Evolutionary conservation across 1,140 invertebrate species (phyloP), one percentile per base, ranked within the genome.

Genomic region (Drosophila mojavensis): DNA sequence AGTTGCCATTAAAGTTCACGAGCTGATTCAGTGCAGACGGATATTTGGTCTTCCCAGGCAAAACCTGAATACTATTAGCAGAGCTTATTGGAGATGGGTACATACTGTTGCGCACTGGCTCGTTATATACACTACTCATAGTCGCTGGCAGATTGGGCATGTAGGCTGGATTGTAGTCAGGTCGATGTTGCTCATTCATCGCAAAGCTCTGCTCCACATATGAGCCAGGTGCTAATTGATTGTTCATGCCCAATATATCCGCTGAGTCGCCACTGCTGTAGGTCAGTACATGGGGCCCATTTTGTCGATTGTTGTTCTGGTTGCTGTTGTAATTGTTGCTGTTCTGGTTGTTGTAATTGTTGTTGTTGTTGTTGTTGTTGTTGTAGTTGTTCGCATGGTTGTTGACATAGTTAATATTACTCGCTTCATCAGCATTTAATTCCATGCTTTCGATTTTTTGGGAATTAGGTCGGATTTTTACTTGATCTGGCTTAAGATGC

Each of bases 371-470:
- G 39, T 48, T n/a, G n/a, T 24, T 47, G 45, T 84, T 71, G 24
- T 51, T 51, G 43, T 17, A 7, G 43, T 81, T 76, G 39, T 48
- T 68, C 43, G 47, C 61, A 58, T 77, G 76, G 11, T 28, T 76
- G 33, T 65, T 58, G 53, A 54, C 58, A 65, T 84, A 89, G 66
- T 51, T 71, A 39, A 62, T 58, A 61, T 80, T 90, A 73, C 78
- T 72, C 54, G 75, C 43, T 53, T 90, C 84, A 48, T 92, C 91
- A 54, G 79, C 43, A 11, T 79, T 75, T 43, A 81, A 68, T 65
- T 92, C 91, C 84, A 92, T 90, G 78, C 91, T 92, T 77, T 91
- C 91, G 71, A 91, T 81, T 80, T 92, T 92, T 30, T 92, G 81
- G 47, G 85, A 81, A 82, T 92, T 91, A 47, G 91, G 91, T 53